phyloP scores from a whole-genome alignment of 2,888 invertebrate genomes.

The Caenorhabditis sp. region DNA sequence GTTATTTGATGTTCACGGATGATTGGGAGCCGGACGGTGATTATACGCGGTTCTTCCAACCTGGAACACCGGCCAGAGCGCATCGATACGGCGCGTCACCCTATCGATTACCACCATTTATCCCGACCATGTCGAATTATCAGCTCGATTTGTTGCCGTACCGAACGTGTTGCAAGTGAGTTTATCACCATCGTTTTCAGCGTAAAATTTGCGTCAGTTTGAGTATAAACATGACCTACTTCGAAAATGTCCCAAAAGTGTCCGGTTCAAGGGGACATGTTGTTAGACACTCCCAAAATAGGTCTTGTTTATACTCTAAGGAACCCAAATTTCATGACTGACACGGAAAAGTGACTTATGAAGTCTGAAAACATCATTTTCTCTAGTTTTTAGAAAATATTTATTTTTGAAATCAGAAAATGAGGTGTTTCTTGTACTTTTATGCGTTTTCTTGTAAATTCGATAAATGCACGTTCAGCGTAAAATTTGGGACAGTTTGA shows the following conservation, averaged over 20 bases:
- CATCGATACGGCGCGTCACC: slow-evolving; percentile 87
- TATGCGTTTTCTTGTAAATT: too few species aligned
- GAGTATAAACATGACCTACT: background rate
- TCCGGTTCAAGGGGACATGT: too few species aligned
- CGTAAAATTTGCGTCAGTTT: background rate
- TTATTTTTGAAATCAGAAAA: background rate
- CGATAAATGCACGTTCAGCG: too few species aligned
- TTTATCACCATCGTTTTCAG: background rate
- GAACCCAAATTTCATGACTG: background rate
- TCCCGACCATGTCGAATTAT: slow-evolving; percentile 84
- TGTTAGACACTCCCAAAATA: too few species aligned
- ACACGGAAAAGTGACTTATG: too few species aligned
- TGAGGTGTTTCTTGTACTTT: too few species aligned
- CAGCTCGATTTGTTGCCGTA: slow-evolving; percentile 88
- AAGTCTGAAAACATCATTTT: background rate
- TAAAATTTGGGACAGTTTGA: too few species aligned
- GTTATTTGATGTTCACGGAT: slow-evolving; percentile 88
- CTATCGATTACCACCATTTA: slow-evolving; percentile 75
- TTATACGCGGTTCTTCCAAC: slow-evolving; percentile 64
- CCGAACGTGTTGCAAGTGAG: slow-evolving; percentile 60
- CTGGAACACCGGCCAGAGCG: slow-evolving; percentile 63
- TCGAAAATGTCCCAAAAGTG: too few species aligned
- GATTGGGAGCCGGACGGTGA: slow-evolving; percentile 80
- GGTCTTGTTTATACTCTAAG: background rate
- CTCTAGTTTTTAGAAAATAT: background rate